Evolutionary conservation across 2,888 invertebrate species (phyloP).

Genomic region (Congeria kusceri): DNA sequence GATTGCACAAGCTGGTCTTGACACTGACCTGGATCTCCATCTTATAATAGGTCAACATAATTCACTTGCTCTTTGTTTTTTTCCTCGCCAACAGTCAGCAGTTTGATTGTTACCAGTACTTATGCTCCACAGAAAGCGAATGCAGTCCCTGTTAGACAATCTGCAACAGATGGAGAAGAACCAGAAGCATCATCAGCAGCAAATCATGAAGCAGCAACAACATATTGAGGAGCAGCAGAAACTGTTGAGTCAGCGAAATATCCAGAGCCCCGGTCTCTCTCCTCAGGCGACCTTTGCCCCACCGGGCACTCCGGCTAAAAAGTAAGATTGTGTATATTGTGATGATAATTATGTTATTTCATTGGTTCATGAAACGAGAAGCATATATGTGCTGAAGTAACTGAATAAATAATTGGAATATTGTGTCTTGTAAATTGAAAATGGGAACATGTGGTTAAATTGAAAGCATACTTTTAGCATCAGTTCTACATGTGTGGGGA

Average conservation of each 20-base stretch:
- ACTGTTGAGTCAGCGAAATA: slow-evolving; percentile 32
- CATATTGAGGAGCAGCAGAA: slow-evolving; percentile 60
- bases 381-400: too few relatives aligned
- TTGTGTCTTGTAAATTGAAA: too few relatives aligned
- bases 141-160: slow-evolving; percentile 76
- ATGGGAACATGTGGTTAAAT: too few relatives aligned
- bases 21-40: background rate
- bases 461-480: too few relatives aligned
- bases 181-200: slow-evolving; percentile 64
- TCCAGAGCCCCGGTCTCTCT: slow-evolving; percentile 37
- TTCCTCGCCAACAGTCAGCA: background rate
- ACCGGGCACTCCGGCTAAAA: slow-evolving; percentile 37
- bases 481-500: too few relatives aligned
- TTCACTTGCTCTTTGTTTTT: background rate
- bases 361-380: too few relatives aligned
- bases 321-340: too few relatives aligned
- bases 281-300: slow-evolving; percentile 43
- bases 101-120: too few relatives aligned
- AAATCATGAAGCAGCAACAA: slow-evolving; percentile 67
- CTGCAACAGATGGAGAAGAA: slow-evolving; percentile 76
- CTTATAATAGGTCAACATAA: too few relatives aligned
- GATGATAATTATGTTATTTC: too few relatives aligned
- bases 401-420: too few relatives aligned
- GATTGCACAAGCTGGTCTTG: too few relatives aligned
- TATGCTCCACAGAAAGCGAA: slow-evolving; percentile 70